Percentiles rank a stretch among this genome's conserved stretches.
Conservation (phyloP, 2,888 invertebrate species). For the Chalcosyrphus nemorum region DNA sequence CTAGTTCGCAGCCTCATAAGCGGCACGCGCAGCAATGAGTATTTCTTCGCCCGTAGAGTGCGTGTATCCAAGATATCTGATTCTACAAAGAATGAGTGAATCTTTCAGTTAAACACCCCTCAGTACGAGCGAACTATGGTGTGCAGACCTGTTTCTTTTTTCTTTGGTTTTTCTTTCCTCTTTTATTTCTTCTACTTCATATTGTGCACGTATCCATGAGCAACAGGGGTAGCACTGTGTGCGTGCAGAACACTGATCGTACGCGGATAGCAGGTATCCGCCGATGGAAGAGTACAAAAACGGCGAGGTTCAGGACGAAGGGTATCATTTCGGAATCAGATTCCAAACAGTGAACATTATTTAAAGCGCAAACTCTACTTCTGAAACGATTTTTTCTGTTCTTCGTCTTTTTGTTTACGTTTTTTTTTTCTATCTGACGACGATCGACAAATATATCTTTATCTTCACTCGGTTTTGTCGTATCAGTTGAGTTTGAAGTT, state of each 20-base stretch:
- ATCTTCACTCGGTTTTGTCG: slow-evolving; percentile 21
- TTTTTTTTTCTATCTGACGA: background rate
- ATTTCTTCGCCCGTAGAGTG: background rate
- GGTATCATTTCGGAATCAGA: slow-evolving; percentile 84
- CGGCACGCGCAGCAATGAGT: background rate
- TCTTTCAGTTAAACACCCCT: slow-evolving; percentile 46
- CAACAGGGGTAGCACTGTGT: slow-evolving; percentile 55
- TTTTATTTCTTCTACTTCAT: slow-evolving; percentile 26
- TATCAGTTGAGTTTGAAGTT: slow-evolving; percentile 36
- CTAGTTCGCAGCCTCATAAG: background rate
- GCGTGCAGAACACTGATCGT: slow-evolving; percentile 50
- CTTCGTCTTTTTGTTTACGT: slow-evolving; percentile 9
- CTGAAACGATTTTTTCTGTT: slow-evolving; percentile 8
- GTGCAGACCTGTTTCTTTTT: slow-evolving; percentile 62
- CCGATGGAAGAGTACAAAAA: slow-evolving; percentile 78
- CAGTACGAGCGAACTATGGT: background rate
- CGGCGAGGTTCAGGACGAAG: slow-evolving; percentile 81
- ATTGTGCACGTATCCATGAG: slow-evolving; percentile 46
- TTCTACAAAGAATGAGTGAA: slow-evolving; percentile 38
- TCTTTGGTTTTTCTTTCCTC: slow-evolving; percentile 14
- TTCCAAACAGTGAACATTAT: slow-evolving; percentile 81
- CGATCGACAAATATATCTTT: slow-evolving; percentile 32
- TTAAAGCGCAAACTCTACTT: slow-evolving; percentile 34
- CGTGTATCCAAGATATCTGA: slow-evolving; percentile 32
- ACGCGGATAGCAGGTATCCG: slow-evolving; percentile 48